Evolutionary conservation across 2,888 invertebrate genomes (phyloP).

Genomic region (Electrophaes corylata): DNA sequence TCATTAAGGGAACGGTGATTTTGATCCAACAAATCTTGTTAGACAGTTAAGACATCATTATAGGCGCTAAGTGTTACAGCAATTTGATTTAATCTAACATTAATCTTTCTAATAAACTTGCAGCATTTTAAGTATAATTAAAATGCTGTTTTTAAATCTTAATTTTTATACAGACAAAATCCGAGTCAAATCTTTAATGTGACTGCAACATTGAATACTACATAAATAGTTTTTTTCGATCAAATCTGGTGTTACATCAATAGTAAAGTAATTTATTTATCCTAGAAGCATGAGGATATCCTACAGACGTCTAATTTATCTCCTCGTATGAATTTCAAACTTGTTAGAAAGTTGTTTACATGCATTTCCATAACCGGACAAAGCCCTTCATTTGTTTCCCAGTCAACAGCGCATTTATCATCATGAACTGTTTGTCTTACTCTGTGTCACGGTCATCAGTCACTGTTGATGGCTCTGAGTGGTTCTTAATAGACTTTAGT

Average conservation of each 20-base stretch:
- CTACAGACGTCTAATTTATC: slow-evolving; percentile 25
- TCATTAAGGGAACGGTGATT: neutral
- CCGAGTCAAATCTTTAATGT: too few species aligned
- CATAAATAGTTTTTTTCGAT: too few species aligned
- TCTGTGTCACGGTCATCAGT: slow-evolving; percentile 26
- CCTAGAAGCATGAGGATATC: slow-evolving; percentile 13
- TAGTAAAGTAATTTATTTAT: slow-evolving; percentile 3
- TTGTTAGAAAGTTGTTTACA: slow-evolving; percentile 42
- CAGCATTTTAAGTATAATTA: too few species aligned
- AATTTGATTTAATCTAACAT: slow-evolving; percentile 2
- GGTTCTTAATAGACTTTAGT: neutral
- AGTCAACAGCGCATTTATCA: slow-evolving; percentile 31
- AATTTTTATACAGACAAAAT: too few species aligned
- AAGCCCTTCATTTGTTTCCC: slow-evolving; percentile 35
- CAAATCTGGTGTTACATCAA: neutral
- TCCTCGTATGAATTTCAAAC: slow-evolving; percentile 29
- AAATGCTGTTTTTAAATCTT: too few species aligned
- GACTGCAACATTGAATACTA: too few species aligned
- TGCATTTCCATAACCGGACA: slow-evolving; percentile 32
- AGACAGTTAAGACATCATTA: neutral
- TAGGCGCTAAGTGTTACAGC: slow-evolving; percentile 8
- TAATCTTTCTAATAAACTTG: neutral
- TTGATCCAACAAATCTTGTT: neutral
- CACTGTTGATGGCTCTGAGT: slow-evolving; percentile 13
- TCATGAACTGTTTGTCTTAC: slow-evolving; percentile 31